These are phyloP conservation scores for Gallinago undulata DNA, from an alignment of 2,113 vertebrate genomes.

Conservation along the genomic window DNA sequence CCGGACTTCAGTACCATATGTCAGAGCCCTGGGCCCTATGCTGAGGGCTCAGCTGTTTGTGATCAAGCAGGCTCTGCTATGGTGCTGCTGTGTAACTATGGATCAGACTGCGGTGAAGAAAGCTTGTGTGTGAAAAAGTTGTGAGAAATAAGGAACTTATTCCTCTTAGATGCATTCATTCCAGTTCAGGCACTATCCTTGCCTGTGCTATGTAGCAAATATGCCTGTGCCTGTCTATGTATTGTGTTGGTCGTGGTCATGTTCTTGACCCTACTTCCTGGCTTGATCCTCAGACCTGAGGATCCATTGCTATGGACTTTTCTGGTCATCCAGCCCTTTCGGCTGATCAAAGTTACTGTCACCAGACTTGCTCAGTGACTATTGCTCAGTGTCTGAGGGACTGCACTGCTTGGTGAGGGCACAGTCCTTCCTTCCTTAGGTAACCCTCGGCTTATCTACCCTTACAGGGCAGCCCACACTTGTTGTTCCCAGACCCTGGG, in stretches of 20 bases:
- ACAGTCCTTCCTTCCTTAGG: not conserved
- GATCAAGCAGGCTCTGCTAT: not conserved
- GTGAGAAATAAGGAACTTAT: not conserved
- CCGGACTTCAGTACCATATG: not conserved
- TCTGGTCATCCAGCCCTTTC: not conserved
- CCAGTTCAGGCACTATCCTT: not conserved
- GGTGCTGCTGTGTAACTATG: not conserved
- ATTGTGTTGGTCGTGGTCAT: not conserved
- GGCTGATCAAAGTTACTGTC: not conserved
- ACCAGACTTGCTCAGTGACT: fast-evolving
- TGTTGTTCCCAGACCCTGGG: not conserved
- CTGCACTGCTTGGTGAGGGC: not conserved
- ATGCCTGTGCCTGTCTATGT: not conserved
- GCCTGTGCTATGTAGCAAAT: fast-evolving
- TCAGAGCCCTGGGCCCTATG: not conserved
- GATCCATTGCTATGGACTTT: not conserved
- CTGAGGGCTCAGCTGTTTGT: not conserved
- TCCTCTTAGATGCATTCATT: not conserved
- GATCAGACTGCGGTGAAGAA: not conserved
- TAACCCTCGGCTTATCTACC: fast-evolving
- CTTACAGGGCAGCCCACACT: not conserved
- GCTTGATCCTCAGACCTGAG: not conserved
- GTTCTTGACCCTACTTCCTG: not conserved
- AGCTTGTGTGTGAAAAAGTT: not conserved
- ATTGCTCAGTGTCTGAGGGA: not conserved